Conservation (phyloP, 1,140 invertebrate genomes). For the Drosophila dunni region DNA sequence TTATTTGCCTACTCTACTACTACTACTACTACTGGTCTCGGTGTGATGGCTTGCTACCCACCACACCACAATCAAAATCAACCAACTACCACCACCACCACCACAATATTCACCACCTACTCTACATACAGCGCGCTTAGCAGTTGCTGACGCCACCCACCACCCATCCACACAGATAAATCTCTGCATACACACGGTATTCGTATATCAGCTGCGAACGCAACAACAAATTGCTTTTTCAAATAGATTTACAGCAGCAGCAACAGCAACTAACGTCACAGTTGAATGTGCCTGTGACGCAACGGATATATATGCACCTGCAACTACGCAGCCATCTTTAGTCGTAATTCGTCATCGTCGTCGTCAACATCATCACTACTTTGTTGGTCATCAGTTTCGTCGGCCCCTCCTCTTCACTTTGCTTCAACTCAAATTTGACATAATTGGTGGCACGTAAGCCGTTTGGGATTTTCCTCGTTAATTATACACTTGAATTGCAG, state of each 20-base stretch:
- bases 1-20: slow-evolving; percentile 18
- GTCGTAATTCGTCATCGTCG: slow-evolving; percentile 6
- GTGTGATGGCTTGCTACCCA: slow-evolving; percentile 6
- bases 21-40: slow-evolving; percentile 16
- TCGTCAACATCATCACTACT: slow-evolving; percentile 20
- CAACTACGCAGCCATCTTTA: slow-evolving; percentile 3
- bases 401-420: slow-evolving; percentile 12
- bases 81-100: slow-evolving; percentile 44
- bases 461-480: slow-evolving; percentile 50
- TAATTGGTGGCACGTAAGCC: slow-evolving; percentile 50
- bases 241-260: slow-evolving; percentile 71
- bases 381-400: slow-evolving; percentile 19
- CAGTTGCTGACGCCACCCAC: slow-evolving; percentile 67
- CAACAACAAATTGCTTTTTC: slow-evolving; percentile 75
- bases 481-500: slow-evolving; percentile 63
- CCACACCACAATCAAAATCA: slow-evolving; percentile 48
- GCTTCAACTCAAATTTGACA: slow-evolving; percentile 16
- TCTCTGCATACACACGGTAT: slow-evolving; percentile 69
- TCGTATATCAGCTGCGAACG: slow-evolving; percentile 82
- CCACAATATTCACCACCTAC: slow-evolving; percentile 50
- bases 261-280: slow-evolving; percentile 23
- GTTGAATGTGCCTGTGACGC: slow-evolving; percentile 51
- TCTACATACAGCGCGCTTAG: slow-evolving; percentile 70
- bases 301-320: slow-evolving; percentile 17
- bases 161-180: slow-evolving; percentile 67